These are phyloP conservation scores for Vireo griseus DNA, from an alignment of 2,797 vertebrate species.

Conservation along the genomic window DNA sequence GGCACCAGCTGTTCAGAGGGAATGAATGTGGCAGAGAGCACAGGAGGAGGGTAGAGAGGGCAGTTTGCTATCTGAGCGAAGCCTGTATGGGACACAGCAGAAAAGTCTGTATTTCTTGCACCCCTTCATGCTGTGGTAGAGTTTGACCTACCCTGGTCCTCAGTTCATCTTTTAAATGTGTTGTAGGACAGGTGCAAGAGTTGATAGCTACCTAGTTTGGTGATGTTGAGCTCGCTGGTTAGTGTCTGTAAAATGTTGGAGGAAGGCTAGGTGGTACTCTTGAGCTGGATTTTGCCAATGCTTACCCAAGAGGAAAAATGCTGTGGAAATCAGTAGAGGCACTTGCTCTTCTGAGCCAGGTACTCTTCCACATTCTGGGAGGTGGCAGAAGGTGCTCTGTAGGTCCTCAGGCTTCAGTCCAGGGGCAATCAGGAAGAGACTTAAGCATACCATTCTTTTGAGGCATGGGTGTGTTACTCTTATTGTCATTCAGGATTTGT, in stretches of 20 bases:
- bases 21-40: neutral
- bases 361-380: neutral
- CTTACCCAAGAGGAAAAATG: neutral
- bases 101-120: neutral
- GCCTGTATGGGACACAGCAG: neutral
- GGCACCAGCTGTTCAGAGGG: neutral
- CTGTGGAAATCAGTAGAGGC: neutral
- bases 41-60: neutral
- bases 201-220: neutral
- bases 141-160: neutral
- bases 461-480: neutral
- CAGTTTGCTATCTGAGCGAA: neutral
- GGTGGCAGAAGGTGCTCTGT: neutral
- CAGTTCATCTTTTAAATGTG: neutral
- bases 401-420: neutral
- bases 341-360: neutral
- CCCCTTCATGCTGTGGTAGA: neutral
- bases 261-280: constrained; percentile 64
- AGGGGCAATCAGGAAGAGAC: neutral
- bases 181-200: neutral
- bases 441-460: neutral
- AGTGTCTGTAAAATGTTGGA: constrained; percentile 27
- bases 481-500: neutral
- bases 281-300: constrained; percentile 50
- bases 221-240: neutral